phyloP scores from a whole-genome alignment of 1,140 invertebrate species.

The Aphaenogaster ashmeadi region DNA sequence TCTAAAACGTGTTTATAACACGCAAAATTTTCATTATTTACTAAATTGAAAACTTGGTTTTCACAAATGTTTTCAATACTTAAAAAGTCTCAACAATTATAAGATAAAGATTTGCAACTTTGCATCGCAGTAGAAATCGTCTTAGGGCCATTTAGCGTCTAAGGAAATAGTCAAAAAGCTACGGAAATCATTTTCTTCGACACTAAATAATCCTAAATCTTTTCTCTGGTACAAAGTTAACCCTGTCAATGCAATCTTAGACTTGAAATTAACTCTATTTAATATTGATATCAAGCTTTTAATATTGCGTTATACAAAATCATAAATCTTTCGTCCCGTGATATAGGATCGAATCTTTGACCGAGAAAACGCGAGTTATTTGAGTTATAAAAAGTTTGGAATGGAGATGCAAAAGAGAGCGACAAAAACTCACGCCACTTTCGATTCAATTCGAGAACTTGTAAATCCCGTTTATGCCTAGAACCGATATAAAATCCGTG shows the following conservation, averaged over 20 bases:
- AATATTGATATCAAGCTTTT: constrained; percentile 1
- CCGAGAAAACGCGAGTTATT: neutral
- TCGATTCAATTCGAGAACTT: constrained; percentile 21
- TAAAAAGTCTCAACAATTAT: constrained; percentile 29
- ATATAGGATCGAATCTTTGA: neutral
- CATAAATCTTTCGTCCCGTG: neutral
- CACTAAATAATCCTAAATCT: constrained; percentile 33
- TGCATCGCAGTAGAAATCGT: constrained; percentile 18
- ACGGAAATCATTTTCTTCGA: constrained; percentile 22
- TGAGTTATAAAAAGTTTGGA: constrained; percentile 33
- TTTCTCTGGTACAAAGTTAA: constrained; percentile 26
- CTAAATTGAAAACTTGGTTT: constrained; percentile 54
- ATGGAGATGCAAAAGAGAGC: constrained; percentile 38
- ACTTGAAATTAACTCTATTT: constrained; percentile 31
- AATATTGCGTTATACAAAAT: constrained; percentile 12
- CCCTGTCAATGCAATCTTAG: constrained; percentile 40
- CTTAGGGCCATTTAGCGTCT: constrained; percentile 1
- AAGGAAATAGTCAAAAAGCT: constrained; percentile 14
- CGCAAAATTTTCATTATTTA: constrained; percentile 27
- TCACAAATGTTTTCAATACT: neutral
- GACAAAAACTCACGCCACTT: neutral
- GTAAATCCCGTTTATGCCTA: constrained; percentile 8
- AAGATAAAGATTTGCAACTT: constrained; percentile 36
- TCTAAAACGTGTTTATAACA: constrained; percentile 42
- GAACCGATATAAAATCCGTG: constrained; percentile 49